A percentile compares a stretch with the other conserved stretches of the same genome.
These are phyloP conservation scores for Stegodyphus mimosarum DNA, from an alignment of 1,140 invertebrate genomes.

Conservation along the genomic window DNA sequence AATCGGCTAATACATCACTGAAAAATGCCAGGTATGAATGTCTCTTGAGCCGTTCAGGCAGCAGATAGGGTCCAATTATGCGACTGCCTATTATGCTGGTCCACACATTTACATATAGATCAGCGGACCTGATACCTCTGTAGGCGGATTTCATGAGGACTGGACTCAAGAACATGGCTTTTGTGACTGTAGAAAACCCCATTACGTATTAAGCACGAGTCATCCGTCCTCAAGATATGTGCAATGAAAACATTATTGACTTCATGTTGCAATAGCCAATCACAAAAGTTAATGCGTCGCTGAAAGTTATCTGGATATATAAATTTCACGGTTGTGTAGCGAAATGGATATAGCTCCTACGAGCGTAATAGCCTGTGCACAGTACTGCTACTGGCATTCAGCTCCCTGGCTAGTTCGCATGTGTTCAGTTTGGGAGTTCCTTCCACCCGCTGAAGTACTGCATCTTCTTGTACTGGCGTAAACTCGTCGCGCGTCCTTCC, in stretches of 20 bases:
- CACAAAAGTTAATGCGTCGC: not conserved
- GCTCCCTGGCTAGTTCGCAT: not conserved
- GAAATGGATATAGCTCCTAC: not conserved
- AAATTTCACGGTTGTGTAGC: not conserved
- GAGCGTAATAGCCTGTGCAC: not conserved
- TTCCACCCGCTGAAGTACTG: not conserved
- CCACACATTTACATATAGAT: not conserved
- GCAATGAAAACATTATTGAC: not conserved
- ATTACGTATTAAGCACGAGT: not conserved
- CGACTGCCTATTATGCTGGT: not conserved
- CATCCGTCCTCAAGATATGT: not conserved
- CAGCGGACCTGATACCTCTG: not conserved
- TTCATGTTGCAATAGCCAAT: not conserved
- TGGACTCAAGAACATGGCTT: not conserved
- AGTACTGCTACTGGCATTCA: conserved; percentile 1
- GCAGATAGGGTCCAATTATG: not conserved
- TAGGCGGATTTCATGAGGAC: not conserved
- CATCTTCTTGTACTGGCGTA: not conserved
- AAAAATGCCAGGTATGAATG: conserved; percentile 1
- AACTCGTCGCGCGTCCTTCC: not conserved
- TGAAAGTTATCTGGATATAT: not conserved
- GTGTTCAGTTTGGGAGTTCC: not conserved
- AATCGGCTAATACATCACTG: not conserved
- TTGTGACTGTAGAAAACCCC: not conserved
- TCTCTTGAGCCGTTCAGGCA: not conserved